phyloP scores from a whole-genome alignment of 2,888 invertebrate species.

The Nymphalis c-album region DNA sequence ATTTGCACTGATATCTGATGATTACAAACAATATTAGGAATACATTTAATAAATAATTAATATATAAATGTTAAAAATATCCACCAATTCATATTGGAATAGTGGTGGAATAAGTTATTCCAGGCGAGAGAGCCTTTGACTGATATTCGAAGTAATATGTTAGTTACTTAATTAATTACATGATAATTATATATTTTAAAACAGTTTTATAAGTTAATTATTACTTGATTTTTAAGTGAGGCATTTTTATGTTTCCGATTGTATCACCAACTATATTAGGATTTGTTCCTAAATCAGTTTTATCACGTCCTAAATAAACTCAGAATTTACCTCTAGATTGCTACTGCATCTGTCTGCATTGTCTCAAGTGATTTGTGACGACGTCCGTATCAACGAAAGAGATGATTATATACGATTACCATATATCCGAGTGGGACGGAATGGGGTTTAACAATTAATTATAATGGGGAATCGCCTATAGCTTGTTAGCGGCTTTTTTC shows the following conservation, averaged over 20 bases:
- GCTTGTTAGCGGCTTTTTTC: conserved; percentile 59
- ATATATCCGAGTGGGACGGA: conserved; percentile 45
- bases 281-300: conserved; percentile 42
- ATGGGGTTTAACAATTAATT: conserved; percentile 59
- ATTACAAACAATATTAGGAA: too few relatives aligned
- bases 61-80: too few relatives aligned
- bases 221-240: not conserved
- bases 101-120: too few relatives aligned
- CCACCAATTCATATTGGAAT: too few relatives aligned
- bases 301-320: conserved; percentile 45
- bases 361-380: conserved; percentile 69
- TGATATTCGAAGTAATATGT: too few relatives aligned
- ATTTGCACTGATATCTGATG: too few relatives aligned
- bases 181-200: too few relatives aligned
- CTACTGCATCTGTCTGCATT: conserved; percentile 61
- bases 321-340: conserved; percentile 42
- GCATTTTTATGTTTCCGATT: conserved; percentile 20
- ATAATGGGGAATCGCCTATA: conserved; percentile 61
- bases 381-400: conserved; percentile 44
- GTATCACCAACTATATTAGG: conserved; percentile 22
- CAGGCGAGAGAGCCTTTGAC: too few relatives aligned
- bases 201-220: too few relatives aligned
- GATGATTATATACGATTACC: conserved; percentile 43
- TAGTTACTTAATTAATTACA: too few relatives aligned
- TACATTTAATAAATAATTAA: too few relatives aligned